Evolutionary conservation across 2,888 invertebrate species (phyloP), one percentile per base, ranked within the genome.

Genomic region (Euzophera pinguis): DNA sequence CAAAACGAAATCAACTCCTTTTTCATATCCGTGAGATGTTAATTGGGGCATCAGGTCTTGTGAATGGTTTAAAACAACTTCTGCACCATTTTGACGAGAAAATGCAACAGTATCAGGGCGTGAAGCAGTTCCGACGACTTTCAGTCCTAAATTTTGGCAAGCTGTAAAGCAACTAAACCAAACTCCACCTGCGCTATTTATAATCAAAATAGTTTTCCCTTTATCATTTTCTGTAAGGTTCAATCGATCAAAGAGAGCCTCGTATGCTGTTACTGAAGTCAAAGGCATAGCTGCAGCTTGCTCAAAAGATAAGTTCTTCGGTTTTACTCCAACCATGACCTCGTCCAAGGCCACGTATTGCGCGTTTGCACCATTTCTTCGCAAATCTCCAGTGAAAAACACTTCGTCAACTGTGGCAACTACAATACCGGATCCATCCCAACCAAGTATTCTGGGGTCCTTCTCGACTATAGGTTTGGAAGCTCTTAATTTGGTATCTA

Each of bases 241-340:
- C 37, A 89, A 57, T 1, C 87, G 74, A 49, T 89, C 88, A 59
- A 68, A 77, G 12, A 89, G 58, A 13, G 80, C 68, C 59, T 87
- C 88, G 55, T 75, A 82, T n/a, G 88, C 86, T 3, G 88, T 86
- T 3, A 82, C 72, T 8, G 81, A 54, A 2, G 81, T 81, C 10
- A 87, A 62, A 9, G 88, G 89, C 79, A 89, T 81, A 0, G 88
- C 86, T 22, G 87, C 89, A 9, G 88, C 85, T 71, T 89, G 69
- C 62, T 84, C 86, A 56, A 84, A 89, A 1, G 80, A 69, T 14
- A 86, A 65, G 14, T 67, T 76, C 48, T 78, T 81, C 1, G 89
- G 88, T 61, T 88, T 89, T 1, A 51, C 60, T 9, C 77, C 84
- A 0, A 85, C 78, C 34, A 77, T 52, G 29, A 81, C 62, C 65